Base-by-base conservation (phyloP, 2,113 vertebrate species). In the Solea senegalensis region DNA sequence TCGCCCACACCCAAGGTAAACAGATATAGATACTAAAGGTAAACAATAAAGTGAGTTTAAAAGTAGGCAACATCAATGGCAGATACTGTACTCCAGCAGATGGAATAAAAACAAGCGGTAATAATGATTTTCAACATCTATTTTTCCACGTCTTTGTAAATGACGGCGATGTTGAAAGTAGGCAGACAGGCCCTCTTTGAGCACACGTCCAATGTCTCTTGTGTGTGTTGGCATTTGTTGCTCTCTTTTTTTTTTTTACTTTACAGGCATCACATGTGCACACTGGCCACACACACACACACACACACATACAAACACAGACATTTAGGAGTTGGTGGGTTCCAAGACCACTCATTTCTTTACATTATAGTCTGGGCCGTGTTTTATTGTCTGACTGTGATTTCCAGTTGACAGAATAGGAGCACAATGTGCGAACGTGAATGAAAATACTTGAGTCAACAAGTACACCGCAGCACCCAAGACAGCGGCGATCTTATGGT, bases 141-240 rank as follows among this genome's bases (percentile, higher is more conserved):
- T 82, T 88, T 88, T 87, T 88, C 86, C 83, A 90, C 28, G 58
- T 78, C 74, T 86, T 77, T 58, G 67, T 72, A 82, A 84, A 78
- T 50, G 74, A 73, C 74, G 12, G 65, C 70, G 7, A 60, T 74
- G 83, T 83, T 86, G 80, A 89, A 88, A 80, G 68, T 58, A 71
- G 65, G 56, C 74, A 62, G 74, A 80, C 76, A 45, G 80, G 69
- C 74, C 9, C 63, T 68, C 75, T 65, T 78, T 59, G 72, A 76
- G 72, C 74, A 58, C 65, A 59, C 74, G 51, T 82, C 68, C 11
- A 74, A 54, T 52, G 63, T 44, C 76, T 76, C 71, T 7, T 89
- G 85, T 89, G 72, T 89, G 84, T 89, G 90, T 91, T 92, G 88
- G 89, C 88, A 82, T 83, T 86, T 76, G 73, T 81, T 80, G 74